Conservation (phyloP, 2,113 vertebrate genomes). For the Halichoeres trimaculatus region DNA sequence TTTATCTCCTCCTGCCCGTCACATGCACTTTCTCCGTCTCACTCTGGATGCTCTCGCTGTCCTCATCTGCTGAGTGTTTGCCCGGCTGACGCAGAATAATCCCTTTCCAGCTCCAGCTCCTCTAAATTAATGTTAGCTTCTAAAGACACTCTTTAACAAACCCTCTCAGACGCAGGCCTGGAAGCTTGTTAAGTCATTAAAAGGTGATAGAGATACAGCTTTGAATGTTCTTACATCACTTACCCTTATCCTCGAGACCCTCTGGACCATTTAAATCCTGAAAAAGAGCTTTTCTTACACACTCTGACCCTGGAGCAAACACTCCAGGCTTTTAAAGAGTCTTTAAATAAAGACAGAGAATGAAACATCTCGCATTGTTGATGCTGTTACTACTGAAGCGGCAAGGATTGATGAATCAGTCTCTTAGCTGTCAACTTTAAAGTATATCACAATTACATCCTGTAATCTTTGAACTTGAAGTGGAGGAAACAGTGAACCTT, state of each 20-base stretch:
- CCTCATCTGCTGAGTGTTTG: not conserved
- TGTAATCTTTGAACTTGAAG: too few species aligned
- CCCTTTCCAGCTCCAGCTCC: not conserved
- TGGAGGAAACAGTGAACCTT: too few species aligned
- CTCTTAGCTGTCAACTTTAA: not conserved
- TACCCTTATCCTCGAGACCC: not conserved
- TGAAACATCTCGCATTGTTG: not conserved
- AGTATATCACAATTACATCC: too few species aligned
- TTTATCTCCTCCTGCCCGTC: conserved; percentile 13
- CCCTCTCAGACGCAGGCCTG: not conserved
- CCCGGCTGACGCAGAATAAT: not conserved
- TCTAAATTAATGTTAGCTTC: not conserved
- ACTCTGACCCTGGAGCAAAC: not conserved
- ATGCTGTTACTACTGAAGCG: not conserved
- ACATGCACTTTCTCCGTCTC: not conserved
- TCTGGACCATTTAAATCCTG: conserved; percentile 4
- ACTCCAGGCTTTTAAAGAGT: not conserved
- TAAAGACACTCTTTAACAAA: not conserved
- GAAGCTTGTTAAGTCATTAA: not conserved
- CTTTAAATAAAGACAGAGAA: not conserved
- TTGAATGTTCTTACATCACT: not conserved
- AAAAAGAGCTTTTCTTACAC: not conserved
- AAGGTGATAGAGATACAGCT: not conserved
- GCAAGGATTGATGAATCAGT: not conserved
- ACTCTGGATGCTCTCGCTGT: not conserved